Conservation (phyloP, 1,140 invertebrate species). For the Maniola jurtina region DNA sequence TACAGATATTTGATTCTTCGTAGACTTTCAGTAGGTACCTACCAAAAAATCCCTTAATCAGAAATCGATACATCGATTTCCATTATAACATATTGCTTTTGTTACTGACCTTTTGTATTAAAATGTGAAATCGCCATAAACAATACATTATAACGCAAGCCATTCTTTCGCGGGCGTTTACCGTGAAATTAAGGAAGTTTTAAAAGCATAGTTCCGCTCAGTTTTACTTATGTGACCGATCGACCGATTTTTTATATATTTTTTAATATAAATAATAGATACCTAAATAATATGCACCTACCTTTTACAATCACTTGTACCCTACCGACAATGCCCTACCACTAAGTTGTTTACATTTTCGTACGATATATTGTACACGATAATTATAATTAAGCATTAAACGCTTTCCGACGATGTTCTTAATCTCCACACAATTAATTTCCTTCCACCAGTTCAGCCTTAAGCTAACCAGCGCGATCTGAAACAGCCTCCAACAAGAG, state of each 20-base stretch:
- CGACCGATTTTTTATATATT: no score
- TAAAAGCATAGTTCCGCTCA: constrained; percentile 20
- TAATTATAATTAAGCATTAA: not conserved
- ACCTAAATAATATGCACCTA: no score
- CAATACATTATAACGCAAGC: constrained; percentile 11
- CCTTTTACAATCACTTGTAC: no score
- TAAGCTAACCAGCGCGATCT: constrained; percentile 18
- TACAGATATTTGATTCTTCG: no score
- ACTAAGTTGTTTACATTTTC: no score
- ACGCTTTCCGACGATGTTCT: not conserved
- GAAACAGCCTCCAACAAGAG: constrained; percentile 29
- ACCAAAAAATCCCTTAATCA: not conserved
- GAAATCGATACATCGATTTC: not conserved
- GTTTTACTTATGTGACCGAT: not conserved
- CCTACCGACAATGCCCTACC: no score
- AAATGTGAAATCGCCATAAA: constrained; percentile 5
- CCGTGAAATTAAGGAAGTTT: constrained; percentile 24
- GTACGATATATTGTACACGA: not conserved
- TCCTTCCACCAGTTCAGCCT: constrained; percentile 8
- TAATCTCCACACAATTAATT: constrained; percentile 10
- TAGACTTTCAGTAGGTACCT: no score
- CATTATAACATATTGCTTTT: not conserved
- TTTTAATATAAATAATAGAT: no score
- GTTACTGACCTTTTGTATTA: constrained; percentile 1
- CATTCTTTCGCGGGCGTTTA: constrained; percentile 19